Conservation (phyloP, 2,113 vertebrate genomes). For the Seriola quinqueradiata region DNA sequence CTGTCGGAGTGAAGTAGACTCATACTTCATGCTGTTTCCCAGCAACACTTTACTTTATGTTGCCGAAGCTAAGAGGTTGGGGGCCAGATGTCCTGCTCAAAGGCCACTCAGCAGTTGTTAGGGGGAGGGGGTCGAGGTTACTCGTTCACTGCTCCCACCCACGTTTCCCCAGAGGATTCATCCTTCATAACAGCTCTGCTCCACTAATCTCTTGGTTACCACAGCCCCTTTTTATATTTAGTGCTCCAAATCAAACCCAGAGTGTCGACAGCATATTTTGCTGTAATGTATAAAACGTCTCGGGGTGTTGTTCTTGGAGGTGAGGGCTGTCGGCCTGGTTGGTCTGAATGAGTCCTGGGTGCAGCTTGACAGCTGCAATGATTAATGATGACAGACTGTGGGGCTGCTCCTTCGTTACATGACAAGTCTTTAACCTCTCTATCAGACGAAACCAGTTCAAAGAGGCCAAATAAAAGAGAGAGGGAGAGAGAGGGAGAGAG, state of each 20-base stretch:
- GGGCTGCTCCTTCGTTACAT: slow-evolving; percentile 70
- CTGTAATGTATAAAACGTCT: slow-evolving; percentile 20
- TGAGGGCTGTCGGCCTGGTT: slow-evolving; percentile 40
- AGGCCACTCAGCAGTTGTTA: slow-evolving; percentile 6
- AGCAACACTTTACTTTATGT: not conserved
- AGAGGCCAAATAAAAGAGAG: slow-evolving; percentile 4
- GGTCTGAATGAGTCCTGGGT: slow-evolving; percentile 59
- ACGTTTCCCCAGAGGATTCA: slow-evolving; percentile 15
- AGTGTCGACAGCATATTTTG: not conserved
- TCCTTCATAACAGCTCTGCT: slow-evolving; percentile 19
- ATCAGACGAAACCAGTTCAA: slow-evolving; percentile 50
- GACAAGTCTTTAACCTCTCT: slow-evolving; percentile 69
- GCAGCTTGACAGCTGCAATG: slow-evolving; percentile 69
- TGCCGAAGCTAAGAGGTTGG: not conserved
- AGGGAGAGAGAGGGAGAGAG: not conserved
- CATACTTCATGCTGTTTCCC: not conserved
- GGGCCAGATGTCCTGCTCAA: slow-evolving; percentile 17
- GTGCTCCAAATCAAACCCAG: slow-evolving; percentile 36
- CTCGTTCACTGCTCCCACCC: slow-evolving; percentile 25
- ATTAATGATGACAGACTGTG: slow-evolving; percentile 77
- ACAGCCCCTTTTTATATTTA: slow-evolving; percentile 35
- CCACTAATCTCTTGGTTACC: slow-evolving; percentile 2
- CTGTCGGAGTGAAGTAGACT: not conserved
- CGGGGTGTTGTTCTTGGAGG: slow-evolving; percentile 56
- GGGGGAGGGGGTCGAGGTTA: slow-evolving; percentile 15